phyloP scores from a whole-genome alignment of 2,113 vertebrate genomes.

The Phrynocephalus versicolor region DNA sequence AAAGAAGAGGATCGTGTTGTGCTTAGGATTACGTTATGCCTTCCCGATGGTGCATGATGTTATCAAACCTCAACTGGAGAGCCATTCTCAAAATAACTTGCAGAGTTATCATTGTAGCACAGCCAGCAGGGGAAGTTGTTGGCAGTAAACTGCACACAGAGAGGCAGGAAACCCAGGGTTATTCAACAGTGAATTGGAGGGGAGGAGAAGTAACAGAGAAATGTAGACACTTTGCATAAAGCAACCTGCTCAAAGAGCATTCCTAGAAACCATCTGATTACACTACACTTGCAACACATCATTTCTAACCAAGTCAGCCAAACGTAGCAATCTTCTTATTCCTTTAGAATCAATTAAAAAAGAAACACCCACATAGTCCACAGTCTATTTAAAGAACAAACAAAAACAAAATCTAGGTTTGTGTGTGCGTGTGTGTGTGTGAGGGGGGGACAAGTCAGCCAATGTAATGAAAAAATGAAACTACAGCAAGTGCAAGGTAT shows the following conservation, averaged over 20 bases:
- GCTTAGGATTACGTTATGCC: conserved; percentile 51
- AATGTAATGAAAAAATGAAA: not conserved
- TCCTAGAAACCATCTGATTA: conserved; percentile 19
- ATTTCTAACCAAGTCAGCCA: conserved; percentile 13
- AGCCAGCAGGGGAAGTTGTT: not conserved
- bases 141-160: not conserved
- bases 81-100: conserved; percentile 48
- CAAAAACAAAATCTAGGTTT: not conserved
- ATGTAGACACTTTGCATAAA: not conserved
- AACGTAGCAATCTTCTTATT: not conserved
- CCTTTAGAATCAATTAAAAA: not conserved
- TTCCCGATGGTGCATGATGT: conserved; percentile 40
- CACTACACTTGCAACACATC: not conserved
- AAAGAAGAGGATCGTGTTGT: conserved; percentile 55
- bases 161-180: conserved; percentile 24
- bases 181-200: conserved; percentile 2
- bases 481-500: not conserved
- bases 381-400: not conserved
- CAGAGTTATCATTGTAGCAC: not conserved
- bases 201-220: not conserved
- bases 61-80: conserved; percentile 49
- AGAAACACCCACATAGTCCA: not conserved
- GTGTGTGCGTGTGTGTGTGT: too few species aligned
- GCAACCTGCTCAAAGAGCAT: conserved; percentile 1
- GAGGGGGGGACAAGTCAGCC: not conserved